These are phyloP conservation scores for Luidia sarsii DNA, from an alignment of 53 echinoderm and acorn worm species.

Conservation along the genomic window DNA sequence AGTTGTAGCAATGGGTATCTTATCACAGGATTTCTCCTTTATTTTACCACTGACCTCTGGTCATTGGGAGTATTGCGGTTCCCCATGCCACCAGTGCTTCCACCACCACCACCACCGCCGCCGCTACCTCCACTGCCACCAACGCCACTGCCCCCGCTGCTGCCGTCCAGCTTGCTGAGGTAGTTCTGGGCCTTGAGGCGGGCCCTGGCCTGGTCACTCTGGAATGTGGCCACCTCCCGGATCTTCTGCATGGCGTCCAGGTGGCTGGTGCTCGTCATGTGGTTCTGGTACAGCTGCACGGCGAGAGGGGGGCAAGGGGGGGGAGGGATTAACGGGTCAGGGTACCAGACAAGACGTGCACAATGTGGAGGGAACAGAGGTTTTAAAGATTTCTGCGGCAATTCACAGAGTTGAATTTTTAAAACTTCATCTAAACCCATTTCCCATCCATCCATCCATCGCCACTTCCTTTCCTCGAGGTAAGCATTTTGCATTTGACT, in stretches of 20 bases:
- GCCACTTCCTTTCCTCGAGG: too few relatives aligned
- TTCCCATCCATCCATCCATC: too few relatives aligned
- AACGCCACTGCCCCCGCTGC: neutral
- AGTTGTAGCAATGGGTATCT: too few relatives aligned
- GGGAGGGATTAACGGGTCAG: too few relatives aligned
- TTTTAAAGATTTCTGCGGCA: too few relatives aligned
- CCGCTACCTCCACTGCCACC: conserved; percentile 3
- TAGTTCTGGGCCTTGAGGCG: conserved; percentile 52
- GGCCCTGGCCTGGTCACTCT: conserved; percentile 57
- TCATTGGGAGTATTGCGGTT: neutral
- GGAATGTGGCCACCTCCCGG: conserved; percentile 63
- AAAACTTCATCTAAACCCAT: too few relatives aligned
- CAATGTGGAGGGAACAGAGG: too few relatives aligned
- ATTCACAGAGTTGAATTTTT: too few relatives aligned
- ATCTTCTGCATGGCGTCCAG: conserved; percentile 64
- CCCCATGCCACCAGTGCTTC: neutral
- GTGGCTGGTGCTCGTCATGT: conserved; percentile 74
- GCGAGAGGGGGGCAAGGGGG: too few relatives aligned
- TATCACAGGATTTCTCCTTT: too few relatives aligned
- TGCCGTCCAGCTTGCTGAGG: conserved; percentile 42
- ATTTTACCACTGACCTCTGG: conserved; percentile 5
- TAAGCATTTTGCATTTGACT: too few relatives aligned
- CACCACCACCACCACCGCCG: neutral
- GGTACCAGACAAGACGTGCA: too few relatives aligned
- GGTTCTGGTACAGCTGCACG: conserved; percentile 64